Conservation (phyloP, 2,888 invertebrate species). For the Habroteleia sp. region DNA sequence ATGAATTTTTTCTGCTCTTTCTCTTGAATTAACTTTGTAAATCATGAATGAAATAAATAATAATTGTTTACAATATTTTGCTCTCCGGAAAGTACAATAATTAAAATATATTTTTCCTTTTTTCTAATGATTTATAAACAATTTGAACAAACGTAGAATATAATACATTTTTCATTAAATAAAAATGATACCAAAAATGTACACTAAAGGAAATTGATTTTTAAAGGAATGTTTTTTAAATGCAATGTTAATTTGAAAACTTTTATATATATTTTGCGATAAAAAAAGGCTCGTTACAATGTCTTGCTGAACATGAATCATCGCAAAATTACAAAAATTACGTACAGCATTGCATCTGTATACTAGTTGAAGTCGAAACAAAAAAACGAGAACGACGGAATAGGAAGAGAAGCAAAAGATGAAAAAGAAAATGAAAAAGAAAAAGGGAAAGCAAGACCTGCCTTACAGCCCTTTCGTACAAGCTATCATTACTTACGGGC, state of each 20-base stretch:
- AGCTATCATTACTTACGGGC: conserved; percentile 63
- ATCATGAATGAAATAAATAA: too few species aligned
- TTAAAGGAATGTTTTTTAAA: conserved; percentile 17
- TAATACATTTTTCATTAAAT: conserved; percentile 19
- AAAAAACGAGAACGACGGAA: conserved; percentile 21
- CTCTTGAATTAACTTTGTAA: too few species aligned
- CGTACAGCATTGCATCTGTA: conserved; percentile 42
- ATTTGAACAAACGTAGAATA: too few species aligned
- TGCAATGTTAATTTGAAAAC: conserved; percentile 47
- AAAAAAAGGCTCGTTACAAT: conserved; percentile 32
- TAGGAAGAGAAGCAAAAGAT: conserved; percentile 42
- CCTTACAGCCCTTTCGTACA: conserved; percentile 57
- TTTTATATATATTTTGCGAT: conserved; percentile 23
- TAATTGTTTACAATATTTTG: too few species aligned
- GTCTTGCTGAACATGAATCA: conserved; percentile 42
- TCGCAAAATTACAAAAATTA: conserved; percentile 42
- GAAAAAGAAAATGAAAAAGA: conserved; percentile 56
- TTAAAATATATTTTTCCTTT: too few species aligned
- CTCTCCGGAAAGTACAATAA: too few species aligned
- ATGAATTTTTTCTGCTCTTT: too few species aligned
- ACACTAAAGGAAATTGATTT: conserved; percentile 24
- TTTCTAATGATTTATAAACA: neutral
- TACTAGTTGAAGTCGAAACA: conserved; percentile 15
- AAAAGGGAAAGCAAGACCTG: conserved; percentile 48
- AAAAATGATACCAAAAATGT: conserved; percentile 15